Conservation (phyloP, 2,113 vertebrate genomes). For the Solea solea region DNA sequence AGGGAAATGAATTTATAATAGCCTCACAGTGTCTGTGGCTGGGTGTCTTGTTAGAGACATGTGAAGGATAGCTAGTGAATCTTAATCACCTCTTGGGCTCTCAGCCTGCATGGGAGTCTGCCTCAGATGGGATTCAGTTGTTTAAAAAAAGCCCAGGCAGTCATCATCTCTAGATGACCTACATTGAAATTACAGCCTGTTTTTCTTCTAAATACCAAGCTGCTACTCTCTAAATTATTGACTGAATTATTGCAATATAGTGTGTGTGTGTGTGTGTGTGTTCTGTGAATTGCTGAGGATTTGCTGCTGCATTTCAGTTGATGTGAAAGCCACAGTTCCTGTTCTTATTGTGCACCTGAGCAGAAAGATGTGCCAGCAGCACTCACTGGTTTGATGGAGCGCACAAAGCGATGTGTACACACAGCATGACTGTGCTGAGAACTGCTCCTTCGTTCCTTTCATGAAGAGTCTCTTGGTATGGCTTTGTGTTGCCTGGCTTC, state of each 20-base stretch:
- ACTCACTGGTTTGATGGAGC: slow-evolving; percentile 9
- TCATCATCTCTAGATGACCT: too few relatives aligned
- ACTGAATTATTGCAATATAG: too few relatives aligned
- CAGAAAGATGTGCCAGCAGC: too few relatives aligned
- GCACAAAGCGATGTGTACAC: slow-evolving; percentile 1
- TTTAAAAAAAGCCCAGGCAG: too few relatives aligned
- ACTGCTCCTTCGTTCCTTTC: slow-evolving; percentile 1
- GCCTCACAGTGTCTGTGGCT: slow-evolving; percentile 12
- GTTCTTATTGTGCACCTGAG: not conserved
- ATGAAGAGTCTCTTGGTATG: slow-evolving; percentile 27
- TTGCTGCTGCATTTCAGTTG: not conserved
- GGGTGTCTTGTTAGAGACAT: slow-evolving; percentile 23
- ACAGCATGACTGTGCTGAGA: not conserved
- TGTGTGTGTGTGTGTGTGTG: too few relatives aligned
- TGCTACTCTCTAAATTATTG: not conserved
- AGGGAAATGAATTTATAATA: slow-evolving; percentile 13
- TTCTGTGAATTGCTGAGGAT: not conserved
- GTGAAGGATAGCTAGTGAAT: slow-evolving; percentile 16
- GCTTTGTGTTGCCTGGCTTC: slow-evolving; percentile 47
- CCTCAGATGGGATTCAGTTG: slow-evolving; percentile 8
- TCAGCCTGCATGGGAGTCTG: not conserved
- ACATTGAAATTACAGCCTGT: too few relatives aligned
- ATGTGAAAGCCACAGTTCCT: not conserved
- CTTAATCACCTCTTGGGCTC: slow-evolving; percentile 40
- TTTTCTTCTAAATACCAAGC: too few relatives aligned